Percentiles rank a stretch among this genome's conserved stretches.
These are phyloP conservation scores for Bagarius yarrelli DNA, from an alignment of 2,113 vertebrate species.

Conservation along the genomic window DNA sequence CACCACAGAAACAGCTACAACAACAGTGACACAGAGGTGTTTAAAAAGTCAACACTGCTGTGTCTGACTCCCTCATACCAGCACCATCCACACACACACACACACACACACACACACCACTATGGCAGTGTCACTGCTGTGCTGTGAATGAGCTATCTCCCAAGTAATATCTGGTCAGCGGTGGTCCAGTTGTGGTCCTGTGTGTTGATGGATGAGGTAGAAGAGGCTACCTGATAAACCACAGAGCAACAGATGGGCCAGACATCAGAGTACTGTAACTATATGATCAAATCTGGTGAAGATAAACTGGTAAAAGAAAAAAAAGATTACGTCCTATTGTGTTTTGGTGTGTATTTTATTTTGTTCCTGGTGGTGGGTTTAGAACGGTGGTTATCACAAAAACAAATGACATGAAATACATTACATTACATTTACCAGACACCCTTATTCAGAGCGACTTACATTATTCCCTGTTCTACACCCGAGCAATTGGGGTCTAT, in stretches of 20 bases:
- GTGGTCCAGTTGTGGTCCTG: slow-evolving; percentile 3
- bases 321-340: no score
- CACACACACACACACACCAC: not conserved
- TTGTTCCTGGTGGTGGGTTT: not conserved
- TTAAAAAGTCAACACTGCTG: slow-evolving; percentile 19
- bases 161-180: slow-evolving; percentile 18
- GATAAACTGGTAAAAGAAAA: not conserved
- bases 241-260: slow-evolving; percentile 10
- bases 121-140: slow-evolving; percentile 3
- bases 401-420: not conserved
- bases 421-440: no score
- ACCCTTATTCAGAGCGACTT: no score
- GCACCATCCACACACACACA: not conserved
- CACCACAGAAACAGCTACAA: not conserved
- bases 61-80: not conserved
- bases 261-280: not conserved
- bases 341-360: not conserved
- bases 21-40: not conserved
- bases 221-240: slow-evolving; percentile 5
- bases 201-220: slow-evolving; percentile 21
- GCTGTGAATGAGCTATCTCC: slow-evolving; percentile 21
- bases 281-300: not conserved
- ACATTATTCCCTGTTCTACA: no score
- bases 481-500: no score
- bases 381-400: not conserved